phyloP scores from a whole-genome alignment of 1,140 invertebrate species.

The Drosophila neocordata region DNA sequence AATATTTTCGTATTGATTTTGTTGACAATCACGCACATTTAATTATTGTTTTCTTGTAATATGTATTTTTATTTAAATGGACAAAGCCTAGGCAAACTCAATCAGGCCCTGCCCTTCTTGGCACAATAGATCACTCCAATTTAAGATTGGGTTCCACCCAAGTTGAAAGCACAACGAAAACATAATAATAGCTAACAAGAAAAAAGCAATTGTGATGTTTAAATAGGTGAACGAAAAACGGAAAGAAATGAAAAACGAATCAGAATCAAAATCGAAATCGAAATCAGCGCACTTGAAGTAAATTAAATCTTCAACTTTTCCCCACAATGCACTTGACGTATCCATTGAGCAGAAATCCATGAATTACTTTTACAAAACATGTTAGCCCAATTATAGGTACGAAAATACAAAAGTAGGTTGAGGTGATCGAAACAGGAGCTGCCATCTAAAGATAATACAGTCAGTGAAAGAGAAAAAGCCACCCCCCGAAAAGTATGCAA shows the following conservation, averaged over 20 bases:
- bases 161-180: conserved; percentile 20
- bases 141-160: conserved; percentile 62
- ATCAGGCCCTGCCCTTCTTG: conserved; percentile 24
- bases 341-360: conserved; percentile 32
- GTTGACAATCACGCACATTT: conserved; percentile 36
- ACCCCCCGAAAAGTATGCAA: conserved; percentile 33
- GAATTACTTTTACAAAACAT: conserved; percentile 52
- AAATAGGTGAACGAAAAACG: conserved; percentile 58
- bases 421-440: conserved; percentile 6
- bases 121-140: conserved; percentile 70
- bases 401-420: not conserved
- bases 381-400: conserved; percentile 55
- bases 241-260: conserved; percentile 56
- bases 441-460: conserved; percentile 6
- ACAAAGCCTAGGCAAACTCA: conserved; percentile 53
- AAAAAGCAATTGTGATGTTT: conserved; percentile 74
- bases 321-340: conserved; percentile 44
- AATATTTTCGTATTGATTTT: conserved; percentile 43
- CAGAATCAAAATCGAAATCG: conserved; percentile 29
- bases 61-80: not conserved
- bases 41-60: conserved; percentile 65
- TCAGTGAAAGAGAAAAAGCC: conserved; percentile 16
- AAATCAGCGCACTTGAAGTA: conserved; percentile 63
- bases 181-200: conserved; percentile 28
- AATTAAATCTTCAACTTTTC: conserved; percentile 75